Conservation (phyloP, 1,140 invertebrate genomes). For the Solenopsis fugax region DNA sequence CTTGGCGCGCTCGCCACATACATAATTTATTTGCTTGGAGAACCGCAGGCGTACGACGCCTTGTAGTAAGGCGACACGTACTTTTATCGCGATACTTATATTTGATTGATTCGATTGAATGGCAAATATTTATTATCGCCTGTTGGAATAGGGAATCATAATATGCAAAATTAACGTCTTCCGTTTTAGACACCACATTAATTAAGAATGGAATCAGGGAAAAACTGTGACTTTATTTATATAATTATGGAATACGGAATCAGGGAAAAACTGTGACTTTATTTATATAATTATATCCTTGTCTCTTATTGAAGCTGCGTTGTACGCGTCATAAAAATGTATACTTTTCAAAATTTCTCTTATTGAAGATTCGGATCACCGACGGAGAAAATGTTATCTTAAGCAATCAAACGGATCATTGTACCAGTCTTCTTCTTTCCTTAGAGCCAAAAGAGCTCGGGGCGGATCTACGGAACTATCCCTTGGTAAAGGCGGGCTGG, state of each 20-base stretch:
- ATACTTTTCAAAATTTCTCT: neutral
- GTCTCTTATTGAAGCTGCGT: neutral
- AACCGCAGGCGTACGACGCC: neutral
- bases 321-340: neutral
- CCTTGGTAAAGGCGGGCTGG: conserved; percentile 71
- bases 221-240: neutral
- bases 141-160: neutral
- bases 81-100: conserved; percentile 18
- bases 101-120: conserved; percentile 41
- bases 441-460: conserved; percentile 54
- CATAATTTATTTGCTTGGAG: conserved; percentile 45
- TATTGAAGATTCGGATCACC: neutral
- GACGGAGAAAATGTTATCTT: conserved; percentile 59
- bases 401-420: conserved; percentile 68
- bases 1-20: conserved; percentile 42
- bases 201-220: neutral
- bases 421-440: conserved; percentile 53
- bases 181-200: neutral
- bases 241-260: neutral
- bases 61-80: conserved; percentile 38
- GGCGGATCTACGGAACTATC: conserved; percentile 64
- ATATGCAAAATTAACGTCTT: conserved; percentile 9
- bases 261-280: neutral
- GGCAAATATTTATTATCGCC: conserved; percentile 17
- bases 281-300: neutral